Base-by-base conservation (phyloP, 2,888 invertebrate genomes). In the Stegophylla sp. region DNA sequence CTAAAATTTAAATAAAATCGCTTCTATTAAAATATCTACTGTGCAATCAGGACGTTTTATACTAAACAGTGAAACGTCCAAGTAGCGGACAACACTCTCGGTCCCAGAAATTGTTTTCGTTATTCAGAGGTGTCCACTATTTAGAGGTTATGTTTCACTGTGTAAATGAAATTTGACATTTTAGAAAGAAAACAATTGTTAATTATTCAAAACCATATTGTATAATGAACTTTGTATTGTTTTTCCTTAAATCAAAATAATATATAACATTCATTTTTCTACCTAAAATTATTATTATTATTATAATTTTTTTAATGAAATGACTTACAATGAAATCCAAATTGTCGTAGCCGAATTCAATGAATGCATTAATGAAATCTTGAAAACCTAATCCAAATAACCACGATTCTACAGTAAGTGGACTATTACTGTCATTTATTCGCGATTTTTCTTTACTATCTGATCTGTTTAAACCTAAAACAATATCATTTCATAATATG, bases 291-390 rank as follows among this genome's bases (percentile, higher is more conserved):
- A 5, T 34, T 34, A 7, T 51, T 51, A 51, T 5, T n/a, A n/a
- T 1, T n/a, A 17, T 12, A n/a, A 12, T 26, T 23, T 20, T 63
- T 41, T 45, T 10, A 66, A 83, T 84, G 17, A 51, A 34, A 34
- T 5, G 7, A 91, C 93, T 92, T 88, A 97, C 97, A 90, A 98
- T 88, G 88, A 96, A 97, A 84, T 95, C 93, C 82, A 94, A 89
- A 87, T 97, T 93, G 87, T 98, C 97, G 86, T 92, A 97, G 45
- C 98, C 98, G 85, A 94, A 93, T 84, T 92, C 92, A 83, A 93
- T 87, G 84, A 98, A 93, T 72, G 92, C 88, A n/a, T 92, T 91
- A 85, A 94, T 94, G 86, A 96, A 94, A 86, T 97, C 93, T 51
- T 91, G 90, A 84, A 97, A 88, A 2, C 93, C 92, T 20, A 94